Percentiles rank a stretch among this genome's conserved stretches.
Conservation (phyloP, 1,140 invertebrate species). For the Drosophila parvula region DNA sequence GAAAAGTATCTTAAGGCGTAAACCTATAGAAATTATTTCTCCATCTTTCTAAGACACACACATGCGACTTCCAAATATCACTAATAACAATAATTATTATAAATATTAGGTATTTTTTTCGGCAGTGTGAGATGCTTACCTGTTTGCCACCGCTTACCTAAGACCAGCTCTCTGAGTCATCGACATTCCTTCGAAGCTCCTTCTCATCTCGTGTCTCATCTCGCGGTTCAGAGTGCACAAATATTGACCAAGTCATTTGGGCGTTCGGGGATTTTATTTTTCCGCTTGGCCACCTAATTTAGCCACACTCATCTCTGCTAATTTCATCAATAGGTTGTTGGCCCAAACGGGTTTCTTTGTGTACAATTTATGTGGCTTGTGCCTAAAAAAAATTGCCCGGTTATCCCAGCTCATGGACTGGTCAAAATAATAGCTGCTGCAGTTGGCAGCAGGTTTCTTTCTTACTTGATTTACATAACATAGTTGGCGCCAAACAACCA, state of each 20-base stretch:
- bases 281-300: conserved; percentile 37
- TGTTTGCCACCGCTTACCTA: conserved; percentile 47
- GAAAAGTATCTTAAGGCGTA: too few relatives aligned
- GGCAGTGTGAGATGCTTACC: conserved; percentile 37
- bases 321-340: conserved; percentile 35
- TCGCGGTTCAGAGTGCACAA: conserved; percentile 62
- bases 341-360: conserved; percentile 26
- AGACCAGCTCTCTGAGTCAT: conserved; percentile 52
- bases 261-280: conserved; percentile 36
- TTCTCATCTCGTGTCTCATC: conserved; percentile 10
- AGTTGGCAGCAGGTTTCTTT: conserved; percentile 73
- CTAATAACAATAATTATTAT: not conserved
- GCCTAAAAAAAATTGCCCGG: not conserved
- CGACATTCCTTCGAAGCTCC: conserved; percentile 28
- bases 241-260: conserved; percentile 66
- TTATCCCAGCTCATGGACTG: conserved; percentile 43
- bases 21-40: too few relatives aligned
- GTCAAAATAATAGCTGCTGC: conserved; percentile 44
- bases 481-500: conserved; percentile 23
- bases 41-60: too few relatives aligned
- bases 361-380: not conserved
- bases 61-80: too few relatives aligned
- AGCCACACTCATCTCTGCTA: conserved; percentile 34
- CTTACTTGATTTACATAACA: conserved; percentile 48
- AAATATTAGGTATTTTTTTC: conserved; percentile 1